Conservation (phyloP, 2,888 invertebrate species). For the Eilema griseolum region DNA sequence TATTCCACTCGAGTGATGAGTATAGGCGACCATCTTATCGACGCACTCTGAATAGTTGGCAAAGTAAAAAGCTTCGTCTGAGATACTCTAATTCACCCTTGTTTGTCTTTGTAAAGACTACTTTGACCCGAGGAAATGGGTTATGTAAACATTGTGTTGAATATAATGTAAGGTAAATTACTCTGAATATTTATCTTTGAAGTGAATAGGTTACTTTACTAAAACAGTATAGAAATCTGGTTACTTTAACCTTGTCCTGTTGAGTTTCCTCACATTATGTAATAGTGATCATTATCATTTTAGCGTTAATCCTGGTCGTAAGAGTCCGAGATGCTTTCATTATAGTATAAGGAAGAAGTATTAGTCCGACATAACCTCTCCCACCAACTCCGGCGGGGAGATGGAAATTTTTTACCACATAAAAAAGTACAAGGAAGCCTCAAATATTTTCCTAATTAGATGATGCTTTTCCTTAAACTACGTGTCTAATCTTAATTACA, state of each 20-base stretch:
- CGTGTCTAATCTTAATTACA: no score
- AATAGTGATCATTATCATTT: neutral
- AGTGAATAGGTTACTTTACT: neutral
- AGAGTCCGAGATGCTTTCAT: neutral
- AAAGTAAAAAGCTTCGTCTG: constrained; percentile 25
- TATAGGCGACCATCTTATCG: constrained; percentile 17
- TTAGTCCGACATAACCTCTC: no score
- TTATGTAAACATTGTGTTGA: neutral
- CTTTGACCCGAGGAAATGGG: constrained; percentile 36
- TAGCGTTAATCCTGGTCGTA: no score
- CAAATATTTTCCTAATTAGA: neutral
- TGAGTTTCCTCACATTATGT: neutral
- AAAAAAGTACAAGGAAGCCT: no score
- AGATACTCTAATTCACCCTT: constrained; percentile 15
- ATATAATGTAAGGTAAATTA: neutral
- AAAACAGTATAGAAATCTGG: neutral
- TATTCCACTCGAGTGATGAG: constrained; percentile 25
- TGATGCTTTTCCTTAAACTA: neutral
- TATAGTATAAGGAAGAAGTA: neutral
- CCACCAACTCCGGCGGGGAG: no score
- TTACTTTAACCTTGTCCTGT: neutral
- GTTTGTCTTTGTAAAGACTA: constrained; percentile 23
- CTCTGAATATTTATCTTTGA: constrained; percentile 7
- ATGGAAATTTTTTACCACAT: no score
- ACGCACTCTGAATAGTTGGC: constrained; percentile 40